Evolutionary conservation across 2,113 vertebrate genomes (phyloP), one percentile per base, ranked within the genome.

Genomic region (Cyprinodon tularosa): DNA sequence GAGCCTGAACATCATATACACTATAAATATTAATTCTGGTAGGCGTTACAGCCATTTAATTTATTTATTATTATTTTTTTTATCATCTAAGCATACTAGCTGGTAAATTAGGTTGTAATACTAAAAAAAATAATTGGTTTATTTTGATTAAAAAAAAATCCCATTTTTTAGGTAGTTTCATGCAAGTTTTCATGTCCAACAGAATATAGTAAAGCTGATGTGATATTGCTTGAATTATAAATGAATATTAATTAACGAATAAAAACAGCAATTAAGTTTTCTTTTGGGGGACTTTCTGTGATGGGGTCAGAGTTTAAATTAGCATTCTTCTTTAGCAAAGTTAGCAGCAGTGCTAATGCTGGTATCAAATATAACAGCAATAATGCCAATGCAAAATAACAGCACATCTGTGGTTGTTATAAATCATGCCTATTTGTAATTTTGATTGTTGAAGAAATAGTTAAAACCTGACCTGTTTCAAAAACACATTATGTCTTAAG

Each of bases 1-100:
- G 76, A 74, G 68, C 72, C 14, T 74, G 0, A n/a, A 22, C 65
- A 29, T 29, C 12, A 44, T 40, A 37, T 36, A 66, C 38, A 57
- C 50, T n/a, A 20, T 57, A 57, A 57, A 57, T 20, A 17, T 1
- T 2, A n/a, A 57, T 57, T 57, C 3, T 57, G 50, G 15, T 20
- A 53, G 50, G 4, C 20, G 50, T 57, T 20, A 57, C 8, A n/a
- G 50, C 50, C 17, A 57, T 10, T 9, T 57, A 20, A 57, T 9
- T 20, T 3, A n/a, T n/a, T n/a, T 53, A 17, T 17, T 15, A 57
- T n/a, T 57, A 57, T 9, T 20, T 10, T n/a, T 53, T 53, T 17
- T 15, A 57, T n/a, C 17, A 57, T 20, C 20, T 20, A 57, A 7
- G 20, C 6, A 10, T 57, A 57, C 9, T 9, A 57, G 50, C n/a